phyloP scores from a whole-genome alignment of 2,888 invertebrate species.

The Trichogramma dendrolimi region DNA sequence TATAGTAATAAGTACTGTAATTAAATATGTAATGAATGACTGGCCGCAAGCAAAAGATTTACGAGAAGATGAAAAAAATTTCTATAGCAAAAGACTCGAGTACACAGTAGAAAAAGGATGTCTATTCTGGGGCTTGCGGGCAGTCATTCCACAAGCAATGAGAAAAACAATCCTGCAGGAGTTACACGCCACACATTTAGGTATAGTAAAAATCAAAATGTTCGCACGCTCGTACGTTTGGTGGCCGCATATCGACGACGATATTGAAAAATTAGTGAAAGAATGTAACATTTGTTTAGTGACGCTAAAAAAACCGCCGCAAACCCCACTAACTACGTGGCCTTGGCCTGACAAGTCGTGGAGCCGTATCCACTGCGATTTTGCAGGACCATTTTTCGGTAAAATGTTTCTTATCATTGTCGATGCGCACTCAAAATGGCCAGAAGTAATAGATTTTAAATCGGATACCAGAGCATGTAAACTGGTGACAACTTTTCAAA shows the following conservation, averaged over 20 bases:
- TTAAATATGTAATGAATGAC: conserved; percentile 13
- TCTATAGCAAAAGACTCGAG: conserved; percentile 13
- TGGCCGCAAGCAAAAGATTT: conserved; percentile 23
- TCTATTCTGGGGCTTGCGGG: conserved; percentile 26
- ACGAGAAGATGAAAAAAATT: conserved; percentile 4
- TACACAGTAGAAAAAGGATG: conserved; percentile 22
- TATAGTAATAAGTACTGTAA: conserved; percentile 6
- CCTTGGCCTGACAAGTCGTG: conserved; percentile 20
- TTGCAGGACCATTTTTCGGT: conserved; percentile 29
- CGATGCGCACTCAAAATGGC: conserved; percentile 33
- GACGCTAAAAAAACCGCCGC: conserved; percentile 24
- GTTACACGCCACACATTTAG: conserved; percentile 28
- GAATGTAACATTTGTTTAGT: conserved; percentile 25
- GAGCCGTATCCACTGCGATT: conserved; percentile 31
- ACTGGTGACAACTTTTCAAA: too few relatives aligned
- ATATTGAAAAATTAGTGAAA: conserved; percentile 26
- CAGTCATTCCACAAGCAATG: conserved; percentile 21
- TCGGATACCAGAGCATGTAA: conserved; percentile 23
- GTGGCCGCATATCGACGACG: conserved; percentile 28
- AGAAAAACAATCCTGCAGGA: conserved; percentile 16
- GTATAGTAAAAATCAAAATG: conserved; percentile 31
- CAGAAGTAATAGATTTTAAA: conserved; percentile 29
- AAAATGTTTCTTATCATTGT: conserved; percentile 32
- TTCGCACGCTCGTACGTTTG: conserved; percentile 30
- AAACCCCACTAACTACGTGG: conserved; percentile 28